Conservation (phyloP, 2,797 vertebrate genomes). For the Notamacropus eugenii region DNA sequence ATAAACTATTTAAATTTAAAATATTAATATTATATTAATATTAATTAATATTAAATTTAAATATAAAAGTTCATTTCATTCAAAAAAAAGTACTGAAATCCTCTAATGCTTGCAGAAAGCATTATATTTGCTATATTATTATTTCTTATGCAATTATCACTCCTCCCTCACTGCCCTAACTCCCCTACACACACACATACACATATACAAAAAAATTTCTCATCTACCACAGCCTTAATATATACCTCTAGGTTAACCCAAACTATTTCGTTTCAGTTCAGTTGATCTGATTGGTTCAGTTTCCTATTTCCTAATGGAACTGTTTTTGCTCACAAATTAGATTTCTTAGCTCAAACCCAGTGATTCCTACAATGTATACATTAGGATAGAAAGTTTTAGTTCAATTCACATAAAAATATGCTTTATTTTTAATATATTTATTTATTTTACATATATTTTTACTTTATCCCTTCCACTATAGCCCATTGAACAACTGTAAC, state of each 20-base stretch:
- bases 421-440: not conserved
- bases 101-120: not conserved
- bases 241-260: conserved; percentile 48
- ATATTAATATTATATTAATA: too few species aligned
- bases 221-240: conserved; percentile 15
- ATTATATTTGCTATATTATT: not conserved
- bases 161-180: not conserved
- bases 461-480: not conserved
- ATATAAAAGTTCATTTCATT: not conserved
- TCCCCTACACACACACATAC: not conserved
- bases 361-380: conserved; percentile 63
- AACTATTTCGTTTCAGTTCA: conserved; percentile 35
- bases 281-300: conserved; percentile 4
- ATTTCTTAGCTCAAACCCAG: conserved; percentile 55
- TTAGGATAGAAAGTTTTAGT: not conserved
- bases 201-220: not conserved
- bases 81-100: not conserved
- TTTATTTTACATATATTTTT: not conserved
- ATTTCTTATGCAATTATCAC: not conserved
- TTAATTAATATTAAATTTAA: not conserved
- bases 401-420: not conserved
- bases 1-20: not conserved
- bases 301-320: conserved; percentile 51
- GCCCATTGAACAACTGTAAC: not conserved
- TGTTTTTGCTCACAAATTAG: conserved; percentile 65